These are phyloP conservation scores for Anomalospiza imberbis DNA, from an alignment of 2,797 vertebrate genomes.

Conservation along the genomic window DNA sequence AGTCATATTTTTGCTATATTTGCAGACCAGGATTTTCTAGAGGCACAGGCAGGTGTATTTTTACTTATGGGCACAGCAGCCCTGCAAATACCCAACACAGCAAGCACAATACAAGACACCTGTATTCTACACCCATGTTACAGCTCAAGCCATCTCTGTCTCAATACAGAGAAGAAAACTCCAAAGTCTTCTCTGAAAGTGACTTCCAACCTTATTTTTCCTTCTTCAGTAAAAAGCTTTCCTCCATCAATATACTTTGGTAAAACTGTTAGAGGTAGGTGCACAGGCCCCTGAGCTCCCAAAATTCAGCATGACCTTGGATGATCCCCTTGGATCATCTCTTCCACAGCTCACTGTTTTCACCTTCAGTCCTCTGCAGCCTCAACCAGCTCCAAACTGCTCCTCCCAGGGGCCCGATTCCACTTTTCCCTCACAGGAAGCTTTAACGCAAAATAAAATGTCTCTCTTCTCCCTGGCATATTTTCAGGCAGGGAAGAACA, in stretches of 20 bases:
- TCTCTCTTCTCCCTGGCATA: not conserved
- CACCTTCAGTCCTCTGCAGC: not conserved
- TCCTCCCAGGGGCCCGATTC: not conserved
- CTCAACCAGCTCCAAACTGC: not conserved
- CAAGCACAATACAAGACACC: fast-evolving
- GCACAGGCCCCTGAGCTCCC: not conserved
- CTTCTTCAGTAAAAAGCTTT: not conserved
- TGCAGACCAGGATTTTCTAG: not conserved
- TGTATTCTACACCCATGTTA: not conserved
- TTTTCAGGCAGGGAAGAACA: not conserved
- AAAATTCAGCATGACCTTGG: not conserved
- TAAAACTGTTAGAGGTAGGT: fast-evolving
- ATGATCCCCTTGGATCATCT: not conserved
- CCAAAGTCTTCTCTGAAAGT: not conserved
- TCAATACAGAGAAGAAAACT: not conserved
- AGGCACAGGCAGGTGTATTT: not conserved
- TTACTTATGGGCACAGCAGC: not conserved
- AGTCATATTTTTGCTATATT: not conserved
- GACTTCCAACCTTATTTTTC: not conserved
- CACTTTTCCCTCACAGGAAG: not conserved
- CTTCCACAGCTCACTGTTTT: not conserved
- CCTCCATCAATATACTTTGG: not conserved
- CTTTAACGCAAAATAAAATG: not conserved
- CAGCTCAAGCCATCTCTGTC: not conserved
- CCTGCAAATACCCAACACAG: not conserved